Evolutionary conservation across 2,113 vertebrate genomes (phyloP).

Genomic region (Pica pica): DNA sequence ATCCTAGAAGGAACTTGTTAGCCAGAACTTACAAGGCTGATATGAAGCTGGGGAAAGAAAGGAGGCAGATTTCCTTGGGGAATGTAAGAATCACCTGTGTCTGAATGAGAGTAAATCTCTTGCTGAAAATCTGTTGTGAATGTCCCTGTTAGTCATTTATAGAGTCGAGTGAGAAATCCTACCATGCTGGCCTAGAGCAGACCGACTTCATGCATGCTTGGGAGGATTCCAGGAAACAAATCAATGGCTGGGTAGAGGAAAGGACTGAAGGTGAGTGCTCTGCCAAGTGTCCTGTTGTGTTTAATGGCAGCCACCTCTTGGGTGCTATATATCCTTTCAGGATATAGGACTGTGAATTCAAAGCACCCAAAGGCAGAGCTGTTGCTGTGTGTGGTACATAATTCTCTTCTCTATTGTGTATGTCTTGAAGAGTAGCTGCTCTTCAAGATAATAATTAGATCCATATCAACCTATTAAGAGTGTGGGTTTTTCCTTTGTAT

Average conservation of each 20-base stretch:
- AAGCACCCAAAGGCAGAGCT: accelerated
- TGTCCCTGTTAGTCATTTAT: conserved; percentile 74
- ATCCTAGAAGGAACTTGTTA: not conserved
- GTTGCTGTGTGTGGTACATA: not conserved
- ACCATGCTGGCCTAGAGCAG: conserved; percentile 79
- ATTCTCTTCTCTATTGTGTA: not conserved
- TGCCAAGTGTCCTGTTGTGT: not conserved
- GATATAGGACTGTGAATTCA: not conserved
- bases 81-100: not conserved
- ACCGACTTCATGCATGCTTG: conserved; percentile 78
- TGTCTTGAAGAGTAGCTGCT: not conserved
- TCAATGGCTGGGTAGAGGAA: conserved; percentile 87
- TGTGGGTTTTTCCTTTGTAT: not conserved
- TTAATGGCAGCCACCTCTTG: not conserved
- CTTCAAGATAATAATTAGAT: no score
- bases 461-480: not conserved
- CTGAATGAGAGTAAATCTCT: not conserved
- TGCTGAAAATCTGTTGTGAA: not conserved
- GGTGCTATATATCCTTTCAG: not conserved
- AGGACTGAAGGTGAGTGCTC: conserved; percentile 82
- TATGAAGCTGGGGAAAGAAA: not conserved
- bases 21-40: accelerated
- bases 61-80: accelerated
- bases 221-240: conserved; percentile 76
- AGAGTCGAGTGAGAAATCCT: conserved; percentile 77